A percentile compares a stretch with the other conserved stretches of the same genome.
Evolutionary conservation across 92 coral and sea anemone genomes (phyloP).

Genomic region (Palythoa heliodiscus): DNA sequence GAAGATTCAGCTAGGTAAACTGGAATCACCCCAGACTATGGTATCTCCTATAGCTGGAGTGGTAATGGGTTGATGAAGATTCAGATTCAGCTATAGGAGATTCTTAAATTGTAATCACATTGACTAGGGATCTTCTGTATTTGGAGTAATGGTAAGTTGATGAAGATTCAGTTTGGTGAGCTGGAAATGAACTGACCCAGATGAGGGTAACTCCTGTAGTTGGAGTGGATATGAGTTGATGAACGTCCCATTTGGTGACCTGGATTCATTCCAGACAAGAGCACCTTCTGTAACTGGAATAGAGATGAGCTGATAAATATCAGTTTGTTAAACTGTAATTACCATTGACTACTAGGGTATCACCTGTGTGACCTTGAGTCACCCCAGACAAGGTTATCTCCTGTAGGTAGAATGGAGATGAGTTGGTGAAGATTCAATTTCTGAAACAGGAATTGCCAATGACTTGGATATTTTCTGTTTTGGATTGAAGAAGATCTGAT

Average conservation of each 20-base stretch:
- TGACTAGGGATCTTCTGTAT: too few relatives aligned
- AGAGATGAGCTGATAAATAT: too few relatives aligned
- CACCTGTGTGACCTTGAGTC: too few relatives aligned
- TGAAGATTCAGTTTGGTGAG: not conserved
- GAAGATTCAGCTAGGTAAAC: not conserved
- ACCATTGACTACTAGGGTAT: not conserved
- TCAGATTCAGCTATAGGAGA: not conserved
- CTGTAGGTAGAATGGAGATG: not conserved
- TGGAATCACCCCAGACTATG: not conserved
- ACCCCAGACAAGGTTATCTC: not conserved
- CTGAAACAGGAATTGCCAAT: not conserved
- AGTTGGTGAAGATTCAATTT: not conserved
- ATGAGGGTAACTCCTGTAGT: not conserved
- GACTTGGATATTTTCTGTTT: too few relatives aligned
- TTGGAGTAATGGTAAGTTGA: too few relatives aligned
- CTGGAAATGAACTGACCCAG: not conserved
- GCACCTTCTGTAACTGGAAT: too few relatives aligned
- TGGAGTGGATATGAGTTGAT: not conserved
- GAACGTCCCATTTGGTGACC: not conserved
- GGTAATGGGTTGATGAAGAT: not conserved
- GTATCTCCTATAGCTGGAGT: not conserved
- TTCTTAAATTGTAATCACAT: not conserved
- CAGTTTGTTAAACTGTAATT: not conserved
- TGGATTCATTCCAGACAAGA: too few relatives aligned
- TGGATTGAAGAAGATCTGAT: too few relatives aligned